phyloP scores from a whole-genome alignment of 1,140 invertebrate genomes.

The Cepaea nemoralis region DNA sequence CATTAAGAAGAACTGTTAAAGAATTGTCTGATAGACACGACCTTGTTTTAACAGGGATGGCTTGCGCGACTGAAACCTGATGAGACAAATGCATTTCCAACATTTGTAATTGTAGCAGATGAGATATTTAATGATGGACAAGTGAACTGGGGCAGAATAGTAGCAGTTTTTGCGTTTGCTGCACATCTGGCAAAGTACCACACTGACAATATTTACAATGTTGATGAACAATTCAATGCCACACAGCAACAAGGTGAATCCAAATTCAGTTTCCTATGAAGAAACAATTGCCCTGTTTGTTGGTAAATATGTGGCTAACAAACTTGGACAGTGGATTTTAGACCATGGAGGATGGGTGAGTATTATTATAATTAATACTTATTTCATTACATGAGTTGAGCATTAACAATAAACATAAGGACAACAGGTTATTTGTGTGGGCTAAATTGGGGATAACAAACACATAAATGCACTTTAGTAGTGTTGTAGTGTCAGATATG shows the following conservation, averaged over 20 bases:
- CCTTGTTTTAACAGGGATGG: conserved; percentile 77
- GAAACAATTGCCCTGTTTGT: conserved; percentile 70
- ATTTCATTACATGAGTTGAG: not conserved
- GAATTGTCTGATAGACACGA: conserved; percentile 74
- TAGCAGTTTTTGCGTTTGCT: conserved; percentile 78
- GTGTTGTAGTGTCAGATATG: not conserved
- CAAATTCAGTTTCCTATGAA: conserved; percentile 35
- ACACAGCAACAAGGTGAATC: not conserved
- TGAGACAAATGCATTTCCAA: conserved; percentile 74
- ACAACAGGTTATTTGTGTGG: not conserved
- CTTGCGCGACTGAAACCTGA: conserved; percentile 75
- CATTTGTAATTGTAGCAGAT: conserved; percentile 76
- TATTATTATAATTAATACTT: not conserved
- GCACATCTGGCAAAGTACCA: conserved; percentile 75
- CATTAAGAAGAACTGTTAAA: conserved; percentile 67
- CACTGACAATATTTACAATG: conserved; percentile 61
- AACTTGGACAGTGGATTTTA: conserved; percentile 71
- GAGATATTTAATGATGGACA: conserved; percentile 75
- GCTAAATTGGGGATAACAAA: not conserved
- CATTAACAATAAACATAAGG: not conserved
- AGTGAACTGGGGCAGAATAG: conserved; percentile 77
- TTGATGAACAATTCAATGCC: not conserved
- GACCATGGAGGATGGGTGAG: conserved; percentile 74
- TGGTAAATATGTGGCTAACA: conserved; percentile 71
- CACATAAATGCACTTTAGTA: not conserved